Percentiles rank a stretch among this genome's conserved stretches.
These are phyloP conservation scores for Troglohyphantes excavatus DNA, from an alignment of 2,888 invertebrate genomes.

Conservation along the genomic window DNA sequence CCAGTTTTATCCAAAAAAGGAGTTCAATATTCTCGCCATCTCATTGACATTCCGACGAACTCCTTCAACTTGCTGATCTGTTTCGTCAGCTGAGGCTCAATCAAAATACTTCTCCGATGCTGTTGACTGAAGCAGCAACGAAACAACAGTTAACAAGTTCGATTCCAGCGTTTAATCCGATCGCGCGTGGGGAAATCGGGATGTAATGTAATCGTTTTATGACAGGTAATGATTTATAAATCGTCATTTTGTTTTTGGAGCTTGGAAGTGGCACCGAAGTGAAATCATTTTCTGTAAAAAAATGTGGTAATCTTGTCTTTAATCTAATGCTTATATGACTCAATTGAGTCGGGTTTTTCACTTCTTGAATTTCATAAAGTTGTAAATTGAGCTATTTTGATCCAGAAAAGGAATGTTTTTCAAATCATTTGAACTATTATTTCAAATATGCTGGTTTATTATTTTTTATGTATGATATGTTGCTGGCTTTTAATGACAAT, in stretches of 20 bases:
- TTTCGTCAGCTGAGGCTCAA: neutral
- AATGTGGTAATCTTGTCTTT: neutral
- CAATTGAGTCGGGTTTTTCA: neutral
- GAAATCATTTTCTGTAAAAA: neutral
- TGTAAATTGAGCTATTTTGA: no score
- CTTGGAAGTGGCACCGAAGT: no score
- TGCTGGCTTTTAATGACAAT: no score
- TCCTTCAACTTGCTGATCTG: neutral
- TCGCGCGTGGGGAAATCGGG: neutral
- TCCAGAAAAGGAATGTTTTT: no score
- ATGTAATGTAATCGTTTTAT: neutral
- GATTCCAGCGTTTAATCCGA: neutral
- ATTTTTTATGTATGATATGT: no score
- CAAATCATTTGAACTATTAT: no score
- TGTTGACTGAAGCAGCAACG: neutral
- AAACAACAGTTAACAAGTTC: slow-evolving; percentile 5
- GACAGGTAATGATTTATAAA: neutral
- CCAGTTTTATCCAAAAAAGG: no score
- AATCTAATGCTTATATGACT: neutral
- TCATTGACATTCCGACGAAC: neutral
- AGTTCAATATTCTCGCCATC: neutral
- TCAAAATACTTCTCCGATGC: neutral
- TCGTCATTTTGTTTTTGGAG: neutral
- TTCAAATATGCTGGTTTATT: no score
- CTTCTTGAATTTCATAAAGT: no score